phyloP scores from a whole-genome alignment of 2,113 vertebrate species.

The Leucosticte australis region DNA sequence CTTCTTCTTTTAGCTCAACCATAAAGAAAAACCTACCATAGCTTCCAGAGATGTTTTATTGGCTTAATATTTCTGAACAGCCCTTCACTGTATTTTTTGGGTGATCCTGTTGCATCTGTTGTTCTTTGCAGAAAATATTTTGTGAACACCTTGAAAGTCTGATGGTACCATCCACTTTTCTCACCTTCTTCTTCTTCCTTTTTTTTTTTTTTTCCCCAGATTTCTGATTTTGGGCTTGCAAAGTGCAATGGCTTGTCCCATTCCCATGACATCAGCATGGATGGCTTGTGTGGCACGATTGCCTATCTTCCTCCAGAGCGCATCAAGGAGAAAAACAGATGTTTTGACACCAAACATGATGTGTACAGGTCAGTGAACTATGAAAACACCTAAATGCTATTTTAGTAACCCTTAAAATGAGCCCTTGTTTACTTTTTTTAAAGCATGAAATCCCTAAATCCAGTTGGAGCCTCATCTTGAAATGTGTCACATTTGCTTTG shows the following conservation, averaged over 20 bases:
- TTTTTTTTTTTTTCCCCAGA: conserved; percentile 70
- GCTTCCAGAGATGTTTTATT: neutral
- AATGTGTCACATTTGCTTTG: neutral
- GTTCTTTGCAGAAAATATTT: neutral
- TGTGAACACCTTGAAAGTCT: neutral
- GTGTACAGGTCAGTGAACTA: conserved; percentile 89
- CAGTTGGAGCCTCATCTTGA: neutral
- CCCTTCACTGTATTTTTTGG: neutral
- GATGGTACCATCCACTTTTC: neutral
- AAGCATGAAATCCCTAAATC: neutral
- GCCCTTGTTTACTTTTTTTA: neutral
- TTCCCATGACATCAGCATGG: conserved; percentile 92
- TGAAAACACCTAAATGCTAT: neutral
- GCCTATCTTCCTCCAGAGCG: conserved; percentile 96
- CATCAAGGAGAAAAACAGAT: conserved; percentile 91
- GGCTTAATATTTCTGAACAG: neutral
- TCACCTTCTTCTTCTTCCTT: neutral
- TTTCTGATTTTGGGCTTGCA: conserved; percentile 97
- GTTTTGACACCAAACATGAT: conserved; percentile 95
- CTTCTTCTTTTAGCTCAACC: neutral
- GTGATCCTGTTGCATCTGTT: neutral
- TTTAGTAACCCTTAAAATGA: neutral
- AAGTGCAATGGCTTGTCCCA: conserved; percentile 93
- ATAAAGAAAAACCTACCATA: neutral
- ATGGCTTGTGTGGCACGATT: conserved; percentile 94